phyloP scores from a whole-genome alignment of 2,888 invertebrate species.

The Trissonchulus sp. region DNA sequence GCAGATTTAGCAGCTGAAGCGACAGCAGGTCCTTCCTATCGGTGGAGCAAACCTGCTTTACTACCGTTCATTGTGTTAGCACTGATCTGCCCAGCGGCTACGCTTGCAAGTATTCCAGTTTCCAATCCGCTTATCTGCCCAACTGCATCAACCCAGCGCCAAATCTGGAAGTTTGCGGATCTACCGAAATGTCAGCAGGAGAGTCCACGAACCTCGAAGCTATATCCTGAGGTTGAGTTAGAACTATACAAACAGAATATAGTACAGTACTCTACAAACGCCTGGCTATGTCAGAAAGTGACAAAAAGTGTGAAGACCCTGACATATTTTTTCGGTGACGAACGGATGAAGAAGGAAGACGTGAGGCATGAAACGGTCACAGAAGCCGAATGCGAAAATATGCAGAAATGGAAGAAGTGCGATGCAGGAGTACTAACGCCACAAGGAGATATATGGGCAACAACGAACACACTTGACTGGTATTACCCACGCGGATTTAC shows the following conservation, averaged over 20 bases:
- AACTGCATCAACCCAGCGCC: neutral
- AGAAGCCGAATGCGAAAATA: neutral
- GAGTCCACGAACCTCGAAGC: neutral
- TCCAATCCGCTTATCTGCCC: neutral
- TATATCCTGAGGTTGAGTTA: neutral
- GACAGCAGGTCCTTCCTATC: no score
- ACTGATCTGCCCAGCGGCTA: no score
- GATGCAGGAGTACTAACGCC: neutral
- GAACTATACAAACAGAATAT: neutral
- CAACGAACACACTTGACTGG: neutral
- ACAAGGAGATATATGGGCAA: neutral
- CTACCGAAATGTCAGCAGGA: neutral
- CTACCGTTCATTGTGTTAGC: no score
- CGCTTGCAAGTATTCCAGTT: no score
- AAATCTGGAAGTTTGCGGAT: neutral
- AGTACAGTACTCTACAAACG: neutral
- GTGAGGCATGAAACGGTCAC: neutral
- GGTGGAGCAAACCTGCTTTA: no score
- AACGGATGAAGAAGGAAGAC: neutral
- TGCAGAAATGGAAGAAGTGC: conserved; percentile 9
- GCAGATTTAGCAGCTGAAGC: no score
- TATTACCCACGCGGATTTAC: neutral
- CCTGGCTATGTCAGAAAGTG: neutral
- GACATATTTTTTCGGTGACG: conserved; percentile 13
- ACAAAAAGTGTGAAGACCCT: neutral